Evolutionary conservation across 2,113 vertebrate genomes (phyloP).

Genomic region (Brachyhypopomus gauderio): DNA sequence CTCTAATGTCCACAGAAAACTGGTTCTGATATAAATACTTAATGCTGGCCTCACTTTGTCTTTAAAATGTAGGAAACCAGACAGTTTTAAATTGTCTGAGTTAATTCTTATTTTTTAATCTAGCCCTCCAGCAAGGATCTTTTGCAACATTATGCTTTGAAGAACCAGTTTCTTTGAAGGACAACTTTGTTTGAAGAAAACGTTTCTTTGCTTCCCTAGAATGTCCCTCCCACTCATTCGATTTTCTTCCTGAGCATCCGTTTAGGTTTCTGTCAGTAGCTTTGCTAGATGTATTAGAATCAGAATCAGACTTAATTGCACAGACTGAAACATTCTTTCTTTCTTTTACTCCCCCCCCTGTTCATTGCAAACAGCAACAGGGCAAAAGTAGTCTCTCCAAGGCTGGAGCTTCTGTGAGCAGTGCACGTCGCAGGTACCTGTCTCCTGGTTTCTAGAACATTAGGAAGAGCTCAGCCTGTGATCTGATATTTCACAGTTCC

Average conservation of each 20-base stretch:
- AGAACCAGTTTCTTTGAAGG: conserved; percentile 67
- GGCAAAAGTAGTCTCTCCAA: conserved; percentile 98
- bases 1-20: conserved; percentile 80
- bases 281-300: conserved; percentile 71
- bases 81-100: conserved; percentile 10
- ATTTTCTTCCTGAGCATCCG: conserved; percentile 85
- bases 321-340: conserved; percentile 98
- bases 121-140: neutral
- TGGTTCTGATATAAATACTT: conserved; percentile 74
- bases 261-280: conserved; percentile 87
- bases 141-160: conserved; percentile 62
- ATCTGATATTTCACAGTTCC: conserved; percentile 52
- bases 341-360: conserved; percentile 93
- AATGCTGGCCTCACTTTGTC: neutral
- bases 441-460: conserved; percentile 95
- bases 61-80: neutral
- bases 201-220: conserved; percentile 76
- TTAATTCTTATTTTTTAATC: neutral
- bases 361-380: conserved; percentile 99
- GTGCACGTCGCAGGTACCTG: conserved; percentile 97
- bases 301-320: conserved; percentile 84
- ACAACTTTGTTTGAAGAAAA: too few species aligned
- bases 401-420: conserved; percentile 97
- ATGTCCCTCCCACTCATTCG: conserved; percentile 74
- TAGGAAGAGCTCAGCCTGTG: conserved; percentile 85